Percentiles rank a stretch among this genome's conserved stretches.
Evolutionary conservation across 2,113 vertebrate species (phyloP).

Genomic region (Nothoprocta perdicaria): DNA sequence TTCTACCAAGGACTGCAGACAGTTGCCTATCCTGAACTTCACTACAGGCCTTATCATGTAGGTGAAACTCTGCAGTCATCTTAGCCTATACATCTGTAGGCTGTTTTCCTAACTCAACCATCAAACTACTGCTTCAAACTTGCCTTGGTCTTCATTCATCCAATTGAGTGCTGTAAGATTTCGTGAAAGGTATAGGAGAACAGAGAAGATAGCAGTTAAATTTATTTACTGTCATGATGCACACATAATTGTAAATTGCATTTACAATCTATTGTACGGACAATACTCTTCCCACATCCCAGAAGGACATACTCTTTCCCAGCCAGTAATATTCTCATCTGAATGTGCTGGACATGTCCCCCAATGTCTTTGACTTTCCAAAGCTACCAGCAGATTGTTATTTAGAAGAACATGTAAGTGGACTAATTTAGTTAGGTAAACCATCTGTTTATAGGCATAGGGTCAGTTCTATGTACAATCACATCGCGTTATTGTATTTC

Average conservation of each 20-base stretch:
- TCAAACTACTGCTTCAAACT: neutral
- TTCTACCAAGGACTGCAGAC: neutral
- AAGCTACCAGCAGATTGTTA: neutral
- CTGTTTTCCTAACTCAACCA: neutral
- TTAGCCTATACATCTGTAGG: neutral
- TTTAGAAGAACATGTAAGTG: slow-evolving; percentile 5
- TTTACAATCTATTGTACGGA: neutral
- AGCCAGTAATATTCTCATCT: neutral
- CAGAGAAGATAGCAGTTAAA: neutral
- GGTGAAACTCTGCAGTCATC: neutral
- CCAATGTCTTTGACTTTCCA: slow-evolving; percentile 9
- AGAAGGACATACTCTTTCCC: neutral
- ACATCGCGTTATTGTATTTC: neutral
- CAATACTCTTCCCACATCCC: neutral
- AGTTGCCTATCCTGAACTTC: rapidly evolving
- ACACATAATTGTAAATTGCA: neutral
- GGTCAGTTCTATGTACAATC: neutral
- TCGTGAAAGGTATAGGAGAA: neutral
- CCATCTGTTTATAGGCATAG: neutral
- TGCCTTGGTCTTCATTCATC: neutral
- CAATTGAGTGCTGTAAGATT: neutral
- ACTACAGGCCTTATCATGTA: neutral
- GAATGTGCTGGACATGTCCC: too few species aligned
- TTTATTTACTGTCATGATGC: neutral
- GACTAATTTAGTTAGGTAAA: slow-evolving; percentile 15